phyloP scores from a whole-genome alignment of 2,888 invertebrate species.

The Neoascia interrupta region DNA sequence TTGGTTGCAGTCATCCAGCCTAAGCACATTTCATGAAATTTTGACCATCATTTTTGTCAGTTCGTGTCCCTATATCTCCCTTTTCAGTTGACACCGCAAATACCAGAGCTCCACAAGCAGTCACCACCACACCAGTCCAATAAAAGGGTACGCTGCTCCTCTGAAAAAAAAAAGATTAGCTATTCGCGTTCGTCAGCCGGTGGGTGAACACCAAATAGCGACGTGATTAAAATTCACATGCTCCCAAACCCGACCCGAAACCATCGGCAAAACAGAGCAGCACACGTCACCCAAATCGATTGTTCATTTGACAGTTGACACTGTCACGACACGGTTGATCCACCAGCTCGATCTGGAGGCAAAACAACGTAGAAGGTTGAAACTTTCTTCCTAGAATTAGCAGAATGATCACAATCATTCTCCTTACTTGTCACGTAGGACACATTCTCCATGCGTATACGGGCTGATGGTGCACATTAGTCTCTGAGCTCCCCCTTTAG shows the following conservation, averaged over 20 bases:
- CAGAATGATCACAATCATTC: conserved; percentile 62
- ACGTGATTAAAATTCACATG: conserved; percentile 59
- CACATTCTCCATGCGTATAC: conserved; percentile 53
- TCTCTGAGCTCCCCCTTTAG: conserved; percentile 21
- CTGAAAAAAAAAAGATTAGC: no score
- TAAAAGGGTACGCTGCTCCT: background rate
- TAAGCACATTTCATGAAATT: background rate
- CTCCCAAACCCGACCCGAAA: conserved; percentile 7
- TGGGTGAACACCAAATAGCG: no score
- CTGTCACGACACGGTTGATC: conserved; percentile 66
- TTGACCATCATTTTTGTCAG: background rate
- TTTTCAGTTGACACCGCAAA: no score
- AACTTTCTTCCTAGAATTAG: conserved; percentile 59
- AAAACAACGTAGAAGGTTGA: conserved; percentile 16
- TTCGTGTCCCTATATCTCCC: background rate
- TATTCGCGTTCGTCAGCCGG: conserved; percentile 30
- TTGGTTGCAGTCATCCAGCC: conserved; percentile 1
- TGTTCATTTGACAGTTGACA: conserved; percentile 66
- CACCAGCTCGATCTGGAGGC: conserved; percentile 19
- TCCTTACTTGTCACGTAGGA: conserved; percentile 63
- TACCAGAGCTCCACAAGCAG: no score
- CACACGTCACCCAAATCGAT: conserved; percentile 56
- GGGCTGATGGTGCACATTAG: conserved; percentile 54
- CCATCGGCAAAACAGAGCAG: background rate
- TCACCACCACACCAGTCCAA: background rate